These are phyloP conservation scores for Brachirus orientalis DNA, from an alignment of 2,113 vertebrate species.

Conservation along the genomic window DNA sequence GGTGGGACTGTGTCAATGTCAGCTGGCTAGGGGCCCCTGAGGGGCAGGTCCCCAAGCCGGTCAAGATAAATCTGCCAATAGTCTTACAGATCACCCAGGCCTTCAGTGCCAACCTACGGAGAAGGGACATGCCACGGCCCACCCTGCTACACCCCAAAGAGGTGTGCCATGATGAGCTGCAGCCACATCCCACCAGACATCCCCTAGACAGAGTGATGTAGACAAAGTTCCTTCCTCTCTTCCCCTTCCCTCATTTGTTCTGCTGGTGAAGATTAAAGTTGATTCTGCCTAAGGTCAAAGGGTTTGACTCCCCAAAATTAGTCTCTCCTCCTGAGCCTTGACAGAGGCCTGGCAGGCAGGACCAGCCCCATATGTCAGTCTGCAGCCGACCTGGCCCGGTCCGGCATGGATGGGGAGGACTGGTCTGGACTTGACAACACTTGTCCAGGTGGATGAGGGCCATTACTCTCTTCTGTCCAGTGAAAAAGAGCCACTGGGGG, in stretches of 20 bases:
- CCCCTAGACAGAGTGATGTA: too few species aligned
- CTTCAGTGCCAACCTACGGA: too few species aligned
- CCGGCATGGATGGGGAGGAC: conserved; percentile 8
- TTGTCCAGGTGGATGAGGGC: conserved; percentile 61
- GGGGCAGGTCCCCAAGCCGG: too few species aligned
- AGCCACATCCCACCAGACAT: too few species aligned
- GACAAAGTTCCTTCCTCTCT: background rate
- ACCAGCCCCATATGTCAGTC: conserved; percentile 56
- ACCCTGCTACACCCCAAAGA: too few species aligned
- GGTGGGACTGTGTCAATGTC: too few species aligned
- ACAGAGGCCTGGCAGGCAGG: conserved; percentile 35
- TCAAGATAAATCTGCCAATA: too few species aligned
- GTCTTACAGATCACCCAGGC: too few species aligned
- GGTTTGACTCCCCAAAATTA: conserved; percentile 43
- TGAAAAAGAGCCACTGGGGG: conserved; percentile 52
- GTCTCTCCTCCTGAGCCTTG: conserved; percentile 38
- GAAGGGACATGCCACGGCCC: too few species aligned
- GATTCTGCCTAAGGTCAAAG: conserved; percentile 34
- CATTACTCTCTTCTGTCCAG: conserved; percentile 61
- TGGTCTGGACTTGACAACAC: conserved; percentile 31
- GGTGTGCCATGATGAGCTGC: too few species aligned
- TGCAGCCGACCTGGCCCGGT: conserved; percentile 19
- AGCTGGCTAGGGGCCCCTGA: too few species aligned
- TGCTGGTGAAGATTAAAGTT: conserved; percentile 56
- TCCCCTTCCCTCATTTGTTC: conserved; percentile 51